These are phyloP conservation scores for Ditylenchus dipsaci DNA, from an alignment of 1,140 invertebrate genomes.

Conservation along the genomic window DNA sequence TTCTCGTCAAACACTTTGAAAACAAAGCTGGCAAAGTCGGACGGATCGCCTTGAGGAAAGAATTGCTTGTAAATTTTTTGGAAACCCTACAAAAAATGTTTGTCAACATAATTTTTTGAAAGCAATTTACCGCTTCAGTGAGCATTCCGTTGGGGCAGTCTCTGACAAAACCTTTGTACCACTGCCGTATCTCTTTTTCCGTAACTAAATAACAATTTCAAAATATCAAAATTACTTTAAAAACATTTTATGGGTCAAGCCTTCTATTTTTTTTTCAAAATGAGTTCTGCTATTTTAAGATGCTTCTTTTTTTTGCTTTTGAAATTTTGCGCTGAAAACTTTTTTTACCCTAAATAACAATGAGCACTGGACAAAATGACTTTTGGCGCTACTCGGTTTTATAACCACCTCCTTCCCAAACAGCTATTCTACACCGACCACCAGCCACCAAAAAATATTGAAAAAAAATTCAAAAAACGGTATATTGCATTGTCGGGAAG, in stretches of 20 bases:
- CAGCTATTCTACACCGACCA: too few relatives aligned
- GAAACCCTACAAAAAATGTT: constrained; percentile 72
- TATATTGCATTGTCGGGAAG: too few relatives aligned
- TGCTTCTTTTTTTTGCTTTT: not conserved
- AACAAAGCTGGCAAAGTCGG: constrained; percentile 90
- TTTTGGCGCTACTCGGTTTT: too few relatives aligned
- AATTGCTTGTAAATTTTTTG: constrained; percentile 98
- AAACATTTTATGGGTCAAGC: too few relatives aligned
- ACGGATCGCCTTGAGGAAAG: constrained; percentile 85
- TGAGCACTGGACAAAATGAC: too few relatives aligned
- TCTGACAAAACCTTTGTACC: constrained; percentile 58
- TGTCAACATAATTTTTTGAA: not conserved
- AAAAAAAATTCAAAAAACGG: too few relatives aligned
- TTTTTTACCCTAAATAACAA: too few relatives aligned
- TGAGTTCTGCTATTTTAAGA: not conserved
- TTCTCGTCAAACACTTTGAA: constrained; percentile 98
- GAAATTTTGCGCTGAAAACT: too few relatives aligned
- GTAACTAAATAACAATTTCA: constrained; percentile 49
- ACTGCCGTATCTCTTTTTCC: constrained; percentile 57
- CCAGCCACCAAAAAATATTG: too few relatives aligned
- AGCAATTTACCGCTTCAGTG: constrained; percentile 50
- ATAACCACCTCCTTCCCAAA: too few relatives aligned
- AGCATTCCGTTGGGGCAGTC: constrained; percentile 59
- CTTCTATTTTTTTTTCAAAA: not conserved
- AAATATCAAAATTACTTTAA: not conserved